Evolutionary conservation across 2,797 vertebrate genomes (phyloP).

Genomic region (Sebastes goodei): DNA sequence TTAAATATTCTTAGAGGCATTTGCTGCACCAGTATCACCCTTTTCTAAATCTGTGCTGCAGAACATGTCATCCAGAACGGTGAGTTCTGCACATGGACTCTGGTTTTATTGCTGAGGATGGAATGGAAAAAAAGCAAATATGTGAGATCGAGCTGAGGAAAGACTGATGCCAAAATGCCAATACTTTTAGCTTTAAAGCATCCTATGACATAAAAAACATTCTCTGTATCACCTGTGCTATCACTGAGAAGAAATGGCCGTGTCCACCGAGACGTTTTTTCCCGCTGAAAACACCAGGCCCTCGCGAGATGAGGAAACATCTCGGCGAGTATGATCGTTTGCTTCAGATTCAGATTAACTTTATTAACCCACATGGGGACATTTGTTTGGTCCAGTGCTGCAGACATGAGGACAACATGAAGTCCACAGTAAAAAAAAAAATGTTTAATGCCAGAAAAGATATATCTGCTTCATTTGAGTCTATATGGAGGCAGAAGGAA

Average conservation of each 20-base stretch:
- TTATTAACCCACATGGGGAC: too few relatives aligned
- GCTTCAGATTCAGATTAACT: too few relatives aligned
- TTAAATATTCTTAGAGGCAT: constrained; percentile 60
- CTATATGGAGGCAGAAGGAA: too few relatives aligned
- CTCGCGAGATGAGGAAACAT: too few relatives aligned
- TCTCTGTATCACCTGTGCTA: neutral
- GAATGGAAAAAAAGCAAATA: constrained; percentile 26
- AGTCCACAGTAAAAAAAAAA: too few relatives aligned
- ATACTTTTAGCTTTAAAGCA: neutral
- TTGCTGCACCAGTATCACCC: constrained; percentile 20
- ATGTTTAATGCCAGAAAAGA: too few relatives aligned
- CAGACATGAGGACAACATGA: too few relatives aligned
- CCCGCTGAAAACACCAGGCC: too few relatives aligned
- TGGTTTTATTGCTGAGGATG: constrained; percentile 49
- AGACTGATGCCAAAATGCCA: neutral
- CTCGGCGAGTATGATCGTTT: too few relatives aligned
- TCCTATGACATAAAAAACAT: neutral
- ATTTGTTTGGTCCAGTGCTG: too few relatives aligned
- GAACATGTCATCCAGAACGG: constrained; percentile 15
- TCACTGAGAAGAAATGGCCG: neutral
- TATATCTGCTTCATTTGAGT: too few relatives aligned
- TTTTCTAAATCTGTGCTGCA: constrained; percentile 46
- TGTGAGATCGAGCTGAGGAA: neutral
- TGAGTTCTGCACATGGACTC: constrained; percentile 49
- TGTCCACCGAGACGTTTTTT: too few relatives aligned